These are phyloP conservation scores for Sitodiplosis mosellana DNA, from an alignment of 1,140 invertebrate species.

Conservation along the genomic window DNA sequence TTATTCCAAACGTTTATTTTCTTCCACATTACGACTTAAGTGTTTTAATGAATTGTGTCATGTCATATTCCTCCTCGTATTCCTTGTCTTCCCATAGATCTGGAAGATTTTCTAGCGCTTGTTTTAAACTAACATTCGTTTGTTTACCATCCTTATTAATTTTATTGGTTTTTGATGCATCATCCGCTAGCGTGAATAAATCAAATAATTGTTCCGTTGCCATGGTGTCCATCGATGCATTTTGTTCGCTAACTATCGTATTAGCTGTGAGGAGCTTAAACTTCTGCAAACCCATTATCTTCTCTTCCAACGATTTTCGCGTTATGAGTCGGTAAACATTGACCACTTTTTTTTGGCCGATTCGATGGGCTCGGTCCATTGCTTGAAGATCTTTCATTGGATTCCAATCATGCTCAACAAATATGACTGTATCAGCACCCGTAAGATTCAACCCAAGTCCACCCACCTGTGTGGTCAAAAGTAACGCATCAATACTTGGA, in stretches of 20 bases:
- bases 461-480: slow-evolving; percentile 93
- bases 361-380: slow-evolving; percentile 97
- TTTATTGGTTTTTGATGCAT: slow-evolving; percentile 13
- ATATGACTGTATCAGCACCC: slow-evolving; percentile 97
- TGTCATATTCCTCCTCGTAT: slow-evolving; percentile 89
- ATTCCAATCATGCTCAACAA: slow-evolving; percentile 99
- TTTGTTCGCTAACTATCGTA: slow-evolving; percentile 87
- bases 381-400: slow-evolving; percentile 98
- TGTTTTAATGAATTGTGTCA: slow-evolving; percentile 49
- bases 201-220: slow-evolving; percentile 84
- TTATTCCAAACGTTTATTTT: too few species aligned
- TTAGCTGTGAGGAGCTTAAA: slow-evolving; percentile 93
- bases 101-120: slow-evolving; percentile 68
- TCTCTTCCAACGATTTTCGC: slow-evolving; percentile 87
- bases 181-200: slow-evolving; percentile 55
- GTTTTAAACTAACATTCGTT: slow-evolving; percentile 29
- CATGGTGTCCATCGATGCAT: slow-evolving; percentile 86
- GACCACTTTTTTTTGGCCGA: slow-evolving; percentile 96
- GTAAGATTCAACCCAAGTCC: slow-evolving; percentile 94
- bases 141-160: neutral
- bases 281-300: slow-evolving; percentile 97
- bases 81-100: slow-evolving; percentile 90
- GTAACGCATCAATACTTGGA: slow-evolving; percentile 87
- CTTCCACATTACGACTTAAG: slow-evolving; percentile 20
- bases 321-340: slow-evolving; percentile 98